Conservation (phyloP, 2,113 vertebrate genomes). For the Psephotus haematonotus region DNA sequence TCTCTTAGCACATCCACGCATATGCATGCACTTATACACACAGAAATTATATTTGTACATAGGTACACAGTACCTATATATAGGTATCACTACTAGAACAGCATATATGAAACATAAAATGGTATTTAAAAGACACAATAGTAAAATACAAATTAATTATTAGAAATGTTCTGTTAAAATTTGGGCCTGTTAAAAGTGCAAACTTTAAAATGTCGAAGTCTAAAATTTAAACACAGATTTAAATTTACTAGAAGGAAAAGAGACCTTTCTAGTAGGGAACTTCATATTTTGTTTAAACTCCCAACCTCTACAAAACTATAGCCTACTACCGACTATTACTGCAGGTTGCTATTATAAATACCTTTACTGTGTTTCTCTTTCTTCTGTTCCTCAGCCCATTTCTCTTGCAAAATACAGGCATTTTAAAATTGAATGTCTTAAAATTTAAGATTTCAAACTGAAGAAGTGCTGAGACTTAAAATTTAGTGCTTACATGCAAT, state of each 20-base stretch:
- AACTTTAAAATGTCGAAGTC: neutral
- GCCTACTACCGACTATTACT: neutral
- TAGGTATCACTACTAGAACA: neutral
- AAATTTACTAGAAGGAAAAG: neutral
- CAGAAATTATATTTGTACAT: neutral
- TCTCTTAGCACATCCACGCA: neutral
- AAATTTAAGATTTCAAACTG: neutral
- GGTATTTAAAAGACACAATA: neutral
- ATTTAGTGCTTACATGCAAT: neutral
- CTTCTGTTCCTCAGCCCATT: neutral
- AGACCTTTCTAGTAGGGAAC: neutral
- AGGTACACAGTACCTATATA: neutral
- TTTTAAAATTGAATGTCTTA: neutral
- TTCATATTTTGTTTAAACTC: neutral
- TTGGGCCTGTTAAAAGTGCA: neutral
- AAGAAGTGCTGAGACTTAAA: neutral
- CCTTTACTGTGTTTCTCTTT: neutral
- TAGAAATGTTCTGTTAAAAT: neutral
- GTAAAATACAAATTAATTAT: neutral
- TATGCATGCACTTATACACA: neutral
- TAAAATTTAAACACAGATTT: neutral
- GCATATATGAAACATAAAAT: neutral
- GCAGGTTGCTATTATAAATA: neutral
- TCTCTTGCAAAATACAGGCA: neutral
- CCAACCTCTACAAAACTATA: neutral